Evolutionary conservation across 2,113 vertebrate species (phyloP), one percentile per base, ranked within the genome.

Genomic region (Dipodomys merriami): DNA sequence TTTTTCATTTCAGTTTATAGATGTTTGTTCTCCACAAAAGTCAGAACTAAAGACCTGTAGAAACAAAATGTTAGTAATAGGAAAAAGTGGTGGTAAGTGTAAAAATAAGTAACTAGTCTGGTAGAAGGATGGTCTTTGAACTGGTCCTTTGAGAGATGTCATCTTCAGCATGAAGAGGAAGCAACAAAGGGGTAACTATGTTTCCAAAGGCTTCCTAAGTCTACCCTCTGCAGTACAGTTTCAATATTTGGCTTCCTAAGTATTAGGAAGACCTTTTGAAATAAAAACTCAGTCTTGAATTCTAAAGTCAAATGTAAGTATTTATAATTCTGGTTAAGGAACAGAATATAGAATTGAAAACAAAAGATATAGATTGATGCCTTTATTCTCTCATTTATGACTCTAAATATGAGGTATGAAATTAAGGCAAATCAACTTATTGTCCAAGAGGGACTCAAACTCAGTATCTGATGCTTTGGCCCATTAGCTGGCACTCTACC

Each of bases 281-380:
- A 68, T 74, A 89, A 93, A 94, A 94, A 53, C 49, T 6, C 33
- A 94, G 74, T 60, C 20, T 49, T 9, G 85, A 83, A 88, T 86
- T 74, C 30, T 87, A 88, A 92, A 87, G 62, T 29, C 71, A 91
- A 95, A 88, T 79, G 6, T 78, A 87, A 93, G 86, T 65, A 92
- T 79, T 93, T 92, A 72, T 64, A 80, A 79, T 44, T 73, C 49
- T 91, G 39, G 25, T 18, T 83, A 72, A 74, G 6, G 86, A 12
- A 82, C 33, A 86, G 69, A 76, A 87, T 73, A 87, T 46, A 81
- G 49, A 81, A 89, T 35, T 68, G 30, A 90, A 85, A 88, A 20
- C 29, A 81, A 91, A 90, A 93, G 15, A 25, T 90, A 19, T 92
- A 68, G 53, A 60, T 71, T 80, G 87, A 83, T 25, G 44, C 44